Base-by-base conservation (phyloP, 2,797 vertebrate species). In the Myiotriccus ornatus region DNA sequence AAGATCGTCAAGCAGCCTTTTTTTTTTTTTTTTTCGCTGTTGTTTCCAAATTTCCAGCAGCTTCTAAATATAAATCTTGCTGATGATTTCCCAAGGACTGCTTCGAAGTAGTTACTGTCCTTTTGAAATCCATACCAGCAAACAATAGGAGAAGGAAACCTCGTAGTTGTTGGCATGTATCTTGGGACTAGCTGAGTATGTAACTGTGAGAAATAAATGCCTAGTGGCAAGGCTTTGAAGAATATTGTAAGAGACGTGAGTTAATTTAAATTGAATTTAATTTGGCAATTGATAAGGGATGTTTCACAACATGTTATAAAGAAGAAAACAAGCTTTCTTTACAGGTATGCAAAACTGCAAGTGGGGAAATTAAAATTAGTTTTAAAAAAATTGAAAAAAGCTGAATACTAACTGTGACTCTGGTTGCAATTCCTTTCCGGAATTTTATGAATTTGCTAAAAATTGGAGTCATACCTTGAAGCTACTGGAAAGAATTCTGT, bases 221-320 rank as follows among this genome's bases (percentile, higher is more conserved):
- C 87, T 82, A 22, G 41, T 43, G 67, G 81, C 78, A 82, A 89
- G 32, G 18, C 89, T 94, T 95, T 65, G 71, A 89, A 94, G 80
- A 87, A n/a, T 82, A 75, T 68, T 84, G 56, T 35, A 47, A 86
- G 73, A 84, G 25, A 73, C 0, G 0, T 50, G 82, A 30, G n/a
- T 74, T 85, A 92, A 93, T 94, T 95, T 86, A 76, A 91, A 84
- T 69, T 75, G 75, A 92, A 73, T 73, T 94, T 89, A 84, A 79
- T 94, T 92, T 92, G 68, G 35, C 43, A 87, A 17, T 94, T 91
- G 59, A 87, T 91, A 84, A 84, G 59, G 67, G 27, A n/a, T 32
- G 43, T 84, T 84, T 87, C 59, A 39, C 27, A 84, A 68, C 39
- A 13, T 34, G 12, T 44, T 57, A 53, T 75, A 32, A 86, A 49